phyloP scores from a whole-genome alignment of 2,113 vertebrate genomes.

The Mormyrus iriodes region DNA sequence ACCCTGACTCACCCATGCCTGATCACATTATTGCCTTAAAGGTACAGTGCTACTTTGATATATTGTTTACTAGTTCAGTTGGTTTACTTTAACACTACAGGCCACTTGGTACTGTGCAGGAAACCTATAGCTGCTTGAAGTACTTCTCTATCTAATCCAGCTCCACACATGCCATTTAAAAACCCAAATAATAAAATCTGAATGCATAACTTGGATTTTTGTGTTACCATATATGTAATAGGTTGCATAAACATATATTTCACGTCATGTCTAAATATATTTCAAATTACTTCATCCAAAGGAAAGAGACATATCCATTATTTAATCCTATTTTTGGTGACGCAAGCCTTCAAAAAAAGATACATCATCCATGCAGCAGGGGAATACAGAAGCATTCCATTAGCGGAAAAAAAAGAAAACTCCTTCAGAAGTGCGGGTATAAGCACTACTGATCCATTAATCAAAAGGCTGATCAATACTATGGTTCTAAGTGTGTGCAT shows the following conservation, averaged over 20 bases:
- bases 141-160: neutral
- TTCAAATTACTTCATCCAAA: neutral
- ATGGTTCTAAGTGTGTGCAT: neutral
- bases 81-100: neutral
- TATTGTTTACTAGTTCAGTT: neutral
- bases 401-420: neutral
- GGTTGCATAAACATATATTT: neutral
- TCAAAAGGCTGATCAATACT: constrained; percentile 9
- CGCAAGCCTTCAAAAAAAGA: neutral
- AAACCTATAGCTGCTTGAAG: neutral
- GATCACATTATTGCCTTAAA: neutral
- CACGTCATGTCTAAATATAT: neutral
- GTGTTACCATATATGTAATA: neutral
- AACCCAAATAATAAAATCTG: neutral
- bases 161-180: neutral
- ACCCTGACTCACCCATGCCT: neutral
- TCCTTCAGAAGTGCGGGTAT: constrained; percentile 3
- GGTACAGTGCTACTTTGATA: neutral
- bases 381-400: neutral
- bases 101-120: neutral
- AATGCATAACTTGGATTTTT: neutral
- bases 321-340: neutral
- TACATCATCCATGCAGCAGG: neutral
- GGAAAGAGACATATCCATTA: neutral
- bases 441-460: neutral